These are phyloP conservation scores for Hycleus phaleratus DNA, from an alignment of 1,140 invertebrate genomes.

Conservation along the genomic window DNA sequence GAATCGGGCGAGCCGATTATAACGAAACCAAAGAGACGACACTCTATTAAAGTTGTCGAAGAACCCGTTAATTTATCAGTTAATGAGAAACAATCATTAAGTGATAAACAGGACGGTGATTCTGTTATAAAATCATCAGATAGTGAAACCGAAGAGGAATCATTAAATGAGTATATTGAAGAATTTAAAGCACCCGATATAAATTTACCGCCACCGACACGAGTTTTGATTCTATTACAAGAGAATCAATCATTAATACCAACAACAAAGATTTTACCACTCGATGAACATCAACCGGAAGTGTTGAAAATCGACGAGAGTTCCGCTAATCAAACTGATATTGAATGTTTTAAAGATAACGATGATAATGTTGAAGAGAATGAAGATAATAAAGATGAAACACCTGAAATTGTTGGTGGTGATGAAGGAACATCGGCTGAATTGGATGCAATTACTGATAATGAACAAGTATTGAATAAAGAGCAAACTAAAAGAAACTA, in stretches of 20 bases:
- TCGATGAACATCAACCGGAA: conserved; percentile 39
- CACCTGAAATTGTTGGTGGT: conserved; percentile 14
- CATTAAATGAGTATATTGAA: background rate
- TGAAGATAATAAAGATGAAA: conserved; percentile 10
- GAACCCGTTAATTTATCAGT: background rate
- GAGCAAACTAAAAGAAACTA: background rate
- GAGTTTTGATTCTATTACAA: conserved; percentile 43
- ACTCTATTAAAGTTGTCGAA: too few relatives aligned
- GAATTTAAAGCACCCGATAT: conserved; percentile 26
- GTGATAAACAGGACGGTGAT: background rate
- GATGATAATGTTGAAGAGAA: conserved; percentile 26
- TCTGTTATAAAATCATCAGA: background rate
- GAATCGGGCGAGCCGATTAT: too few relatives aligned
- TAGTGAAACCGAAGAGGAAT: conserved; percentile 1
- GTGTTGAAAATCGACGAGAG: conserved; percentile 36
- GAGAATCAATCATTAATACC: conserved; percentile 43
- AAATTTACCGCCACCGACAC: conserved; percentile 39
- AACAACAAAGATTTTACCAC: conserved; percentile 41
- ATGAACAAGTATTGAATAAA: background rate
- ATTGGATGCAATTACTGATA: background rate
- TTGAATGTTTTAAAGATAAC: conserved; percentile 43
- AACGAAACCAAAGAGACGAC: too few relatives aligned
- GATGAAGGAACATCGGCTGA: background rate
- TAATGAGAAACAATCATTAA: background rate
- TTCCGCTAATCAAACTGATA: conserved; percentile 40